These are phyloP conservation scores for Prosapia bicincta DNA, from an alignment of 2,888 invertebrate species.

Conservation along the genomic window DNA sequence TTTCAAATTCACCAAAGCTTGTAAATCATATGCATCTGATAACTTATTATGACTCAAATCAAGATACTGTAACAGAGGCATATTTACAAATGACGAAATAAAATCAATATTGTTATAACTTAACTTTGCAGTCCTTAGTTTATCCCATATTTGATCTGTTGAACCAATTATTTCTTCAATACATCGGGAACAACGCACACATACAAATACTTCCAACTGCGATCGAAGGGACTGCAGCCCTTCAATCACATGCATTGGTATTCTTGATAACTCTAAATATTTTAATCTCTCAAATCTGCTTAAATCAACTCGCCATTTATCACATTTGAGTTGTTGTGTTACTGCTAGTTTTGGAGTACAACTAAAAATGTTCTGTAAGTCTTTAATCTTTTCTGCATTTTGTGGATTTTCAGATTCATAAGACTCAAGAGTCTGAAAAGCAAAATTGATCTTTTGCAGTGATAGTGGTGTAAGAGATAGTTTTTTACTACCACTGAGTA, in stretches of 20 bases:
- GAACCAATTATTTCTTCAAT: slow-evolving; percentile 42
- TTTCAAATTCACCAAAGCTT: slow-evolving; percentile 58
- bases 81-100: slow-evolving; percentile 42
- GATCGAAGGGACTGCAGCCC: slow-evolving; percentile 57
- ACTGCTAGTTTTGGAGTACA: slow-evolving; percentile 23
- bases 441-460: slow-evolving; percentile 55
- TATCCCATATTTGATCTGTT: slow-evolving; percentile 19
- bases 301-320: slow-evolving; percentile 27
- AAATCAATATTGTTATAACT: slow-evolving; percentile 24
- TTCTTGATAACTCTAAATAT: slow-evolving; percentile 29
- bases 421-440: slow-evolving; percentile 44
- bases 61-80: slow-evolving; percentile 58
- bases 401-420: slow-evolving; percentile 5
- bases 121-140: slow-evolving; percentile 15
- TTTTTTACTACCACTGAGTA: slow-evolving; percentile 56
- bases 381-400: neutral
- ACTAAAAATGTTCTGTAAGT: slow-evolving; percentile 17
- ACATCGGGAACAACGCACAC: slow-evolving; percentile 44
- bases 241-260: slow-evolving; percentile 27
- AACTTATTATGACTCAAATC: slow-evolving; percentile 64
- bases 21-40: slow-evolving; percentile 52
- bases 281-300: slow-evolving; percentile 30
- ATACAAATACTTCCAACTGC: slow-evolving; percentile 52
- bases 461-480: slow-evolving; percentile 55
- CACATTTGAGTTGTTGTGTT: slow-evolving; percentile 6